Evolutionary conservation across 2,113 vertebrate genomes (phyloP).

Genomic region (Corythornis madagascariensis): DNA sequence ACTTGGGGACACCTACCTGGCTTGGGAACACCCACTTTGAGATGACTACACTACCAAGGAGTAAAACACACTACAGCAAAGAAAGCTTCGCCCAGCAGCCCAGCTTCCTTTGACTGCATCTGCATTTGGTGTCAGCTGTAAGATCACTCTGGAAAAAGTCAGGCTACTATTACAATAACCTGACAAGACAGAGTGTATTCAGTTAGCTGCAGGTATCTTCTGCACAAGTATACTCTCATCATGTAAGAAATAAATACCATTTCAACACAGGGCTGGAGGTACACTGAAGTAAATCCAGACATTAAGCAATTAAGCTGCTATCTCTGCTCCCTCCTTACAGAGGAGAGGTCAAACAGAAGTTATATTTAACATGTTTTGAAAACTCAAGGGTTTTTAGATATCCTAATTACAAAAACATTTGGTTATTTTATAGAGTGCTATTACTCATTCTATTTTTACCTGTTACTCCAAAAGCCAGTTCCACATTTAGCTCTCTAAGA

Average conservation of each 20-base stretch:
- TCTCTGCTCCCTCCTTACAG: not conserved
- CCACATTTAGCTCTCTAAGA: not conserved
- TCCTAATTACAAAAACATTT: slow-evolving; percentile 8
- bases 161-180: not conserved
- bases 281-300: not conserved
- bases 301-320: not conserved
- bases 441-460: not conserved
- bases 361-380: not conserved
- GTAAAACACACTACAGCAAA: not conserved
- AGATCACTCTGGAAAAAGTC: not conserved
- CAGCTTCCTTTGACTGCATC: not conserved
- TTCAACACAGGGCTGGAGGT: not conserved
- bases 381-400: not conserved
- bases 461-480: not conserved
- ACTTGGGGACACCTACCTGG: not conserved
- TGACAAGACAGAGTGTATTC: not conserved
- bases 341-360: not conserved
- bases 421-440: not conserved
- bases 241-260: not conserved
- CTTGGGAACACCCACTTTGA: not conserved
- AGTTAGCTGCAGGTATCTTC: not conserved
- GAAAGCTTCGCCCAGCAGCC: no score
- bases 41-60: not conserved
- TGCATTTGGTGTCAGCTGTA: not conserved
- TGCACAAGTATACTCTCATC: not conserved